Base-by-base conservation (phyloP, 2,888 invertebrate species). In the Trimorus sp. region DNA sequence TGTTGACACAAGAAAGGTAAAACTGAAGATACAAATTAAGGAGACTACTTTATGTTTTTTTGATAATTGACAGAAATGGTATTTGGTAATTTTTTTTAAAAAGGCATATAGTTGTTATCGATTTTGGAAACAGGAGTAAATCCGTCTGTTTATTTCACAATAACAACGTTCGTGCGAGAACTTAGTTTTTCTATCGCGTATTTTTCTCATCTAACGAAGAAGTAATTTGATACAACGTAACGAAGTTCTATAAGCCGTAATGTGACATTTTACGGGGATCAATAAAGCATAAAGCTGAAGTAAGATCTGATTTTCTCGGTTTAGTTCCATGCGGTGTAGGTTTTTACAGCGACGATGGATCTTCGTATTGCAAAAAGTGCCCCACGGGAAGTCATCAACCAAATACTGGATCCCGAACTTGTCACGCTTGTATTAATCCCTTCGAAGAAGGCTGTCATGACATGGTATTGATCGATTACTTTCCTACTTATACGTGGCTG, bases 381-480 rank as follows among this genome's bases (percentile, higher is more conserved):
- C 85, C 89, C 69, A 45, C 73, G 63, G 89, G 89, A 73, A 88
- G 87, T 63, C 84, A 89, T 85, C 89, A 89, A 74, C 88, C 88
- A 48, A 87, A 87, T 82, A 81, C 84, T 62, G 89, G 89, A 59
- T 85, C 89, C 42, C 83, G 87, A 79, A 83, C 84, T 84, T 89
- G 89, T 84, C 87, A 83, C 42, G 82, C 87, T 85, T 89, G 89
- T 59, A 87, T 87, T 84, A 88, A 87, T 87, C 89, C 89, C 81
- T 88, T 89, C 84, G 83, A 87, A 71, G 87, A 88, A 66, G 89
- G 88, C 56, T 89, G 89, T 74, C 84, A 87, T 79, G 84, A 87
- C 69, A 89, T 88, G 88, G 89, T 89, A 85, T 49, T 74, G 66
- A 83, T 75, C 26, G 68, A 79, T 71, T 79, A 7, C 54, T 63